Evolutionary conservation across 1,140 invertebrate species (phyloP).

Genomic region (Bombus vancouverensis): DNA sequence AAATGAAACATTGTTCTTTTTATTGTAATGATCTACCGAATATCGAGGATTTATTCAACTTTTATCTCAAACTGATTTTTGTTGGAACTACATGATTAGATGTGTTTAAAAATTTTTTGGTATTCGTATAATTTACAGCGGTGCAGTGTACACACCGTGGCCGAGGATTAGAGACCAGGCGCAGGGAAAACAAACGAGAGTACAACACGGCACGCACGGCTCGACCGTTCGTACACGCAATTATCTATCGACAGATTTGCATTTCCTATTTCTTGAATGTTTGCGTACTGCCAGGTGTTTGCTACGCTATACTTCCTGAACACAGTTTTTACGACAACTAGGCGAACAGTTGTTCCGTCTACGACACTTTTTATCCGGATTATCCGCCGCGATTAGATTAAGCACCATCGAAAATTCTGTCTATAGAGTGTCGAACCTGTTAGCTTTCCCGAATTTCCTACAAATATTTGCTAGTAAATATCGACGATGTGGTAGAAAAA

Average conservation of each 20-base stretch:
- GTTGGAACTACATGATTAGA: background rate
- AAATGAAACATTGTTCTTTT: too few relatives aligned
- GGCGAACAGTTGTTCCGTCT: background rate
- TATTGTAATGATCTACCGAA: too few relatives aligned
- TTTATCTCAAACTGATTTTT: background rate
- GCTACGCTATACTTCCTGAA: background rate
- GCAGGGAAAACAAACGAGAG: background rate
- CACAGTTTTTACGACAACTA: background rate
- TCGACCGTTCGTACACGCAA: background rate
- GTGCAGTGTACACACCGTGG: background rate
- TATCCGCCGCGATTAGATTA: conserved; percentile 32
- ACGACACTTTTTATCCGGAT: conserved; percentile 32
- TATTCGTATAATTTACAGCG: background rate
- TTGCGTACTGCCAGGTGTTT: conserved; percentile 31
- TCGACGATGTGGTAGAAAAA: background rate
- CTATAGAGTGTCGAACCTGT: background rate
- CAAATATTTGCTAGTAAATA: conserved; percentile 29
- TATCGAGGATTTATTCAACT: background rate
- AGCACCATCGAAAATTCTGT: conserved; percentile 14
- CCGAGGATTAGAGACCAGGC: background rate
- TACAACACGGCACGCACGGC: background rate
- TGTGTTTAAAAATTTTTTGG: background rate
- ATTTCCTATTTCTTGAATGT: conserved; percentile 18
- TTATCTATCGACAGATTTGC: conserved; percentile 36
- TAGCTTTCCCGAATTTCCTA: background rate